Conservation (phyloP, 2,797 vertebrate genomes). For the Brachyalestes nurse region DNA sequence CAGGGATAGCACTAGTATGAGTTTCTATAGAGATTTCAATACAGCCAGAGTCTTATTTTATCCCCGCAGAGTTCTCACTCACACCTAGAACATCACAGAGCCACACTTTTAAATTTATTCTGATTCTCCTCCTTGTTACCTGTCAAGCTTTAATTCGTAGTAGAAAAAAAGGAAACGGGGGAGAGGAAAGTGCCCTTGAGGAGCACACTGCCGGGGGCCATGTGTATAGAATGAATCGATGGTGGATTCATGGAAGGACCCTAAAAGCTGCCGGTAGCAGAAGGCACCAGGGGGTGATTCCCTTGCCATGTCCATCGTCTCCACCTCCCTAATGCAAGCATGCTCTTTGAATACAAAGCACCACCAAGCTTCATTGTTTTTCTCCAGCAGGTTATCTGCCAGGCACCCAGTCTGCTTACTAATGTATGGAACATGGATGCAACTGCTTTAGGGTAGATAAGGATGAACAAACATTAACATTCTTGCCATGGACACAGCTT, state of each 20-base stretch:
- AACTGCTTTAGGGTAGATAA: slow-evolving; percentile 11
- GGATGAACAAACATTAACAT: neutral
- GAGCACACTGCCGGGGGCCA: slow-evolving; percentile 45
- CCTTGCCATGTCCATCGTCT: neutral
- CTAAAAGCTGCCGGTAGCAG: slow-evolving; percentile 23
- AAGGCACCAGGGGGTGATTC: slow-evolving; percentile 24
- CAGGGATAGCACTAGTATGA: slow-evolving; percentile 65
- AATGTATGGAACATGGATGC: slow-evolving; percentile 6
- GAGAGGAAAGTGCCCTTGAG: slow-evolving; percentile 23
- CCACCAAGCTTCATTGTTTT: neutral
- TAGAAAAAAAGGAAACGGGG: slow-evolving; percentile 6
- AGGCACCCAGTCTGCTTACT: slow-evolving; percentile 11
- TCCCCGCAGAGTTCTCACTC: neutral
- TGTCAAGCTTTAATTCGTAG: slow-evolving; percentile 35
- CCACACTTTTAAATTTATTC: neutral
- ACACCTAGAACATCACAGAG: slow-evolving; percentile 14
- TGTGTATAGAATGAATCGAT: slow-evolving; percentile 33
- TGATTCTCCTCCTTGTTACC: slow-evolving; percentile 18
- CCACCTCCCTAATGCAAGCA: slow-evolving; percentile 29
- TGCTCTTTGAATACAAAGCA: slow-evolving; percentile 37
- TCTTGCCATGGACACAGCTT: slow-evolving; percentile 1
- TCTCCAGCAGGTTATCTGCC: neutral
- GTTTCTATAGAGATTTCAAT: slow-evolving; percentile 66
- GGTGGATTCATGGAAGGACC: slow-evolving; percentile 27
- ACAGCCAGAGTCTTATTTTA: slow-evolving; percentile 48